Evolutionary conservation across 2,888 invertebrate genomes (phyloP).

Genomic region (Muscina levida): DNA sequence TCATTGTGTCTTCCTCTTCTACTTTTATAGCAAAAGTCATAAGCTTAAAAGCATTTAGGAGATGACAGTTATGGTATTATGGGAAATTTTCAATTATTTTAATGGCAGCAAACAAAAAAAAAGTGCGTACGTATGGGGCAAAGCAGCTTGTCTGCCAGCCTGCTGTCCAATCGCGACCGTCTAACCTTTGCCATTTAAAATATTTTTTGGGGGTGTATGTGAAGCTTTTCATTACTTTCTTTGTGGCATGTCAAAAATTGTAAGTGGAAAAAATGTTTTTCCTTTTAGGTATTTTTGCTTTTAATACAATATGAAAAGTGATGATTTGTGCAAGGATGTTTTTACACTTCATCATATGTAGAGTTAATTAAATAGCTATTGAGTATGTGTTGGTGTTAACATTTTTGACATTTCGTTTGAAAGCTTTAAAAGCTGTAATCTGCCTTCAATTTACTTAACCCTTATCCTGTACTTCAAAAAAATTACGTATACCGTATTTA

Average conservation of each 20-base stretch:
- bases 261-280: neutral
- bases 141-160: too few relatives aligned
- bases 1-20: constrained; percentile 8
- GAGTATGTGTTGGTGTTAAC: neutral
- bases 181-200: neutral
- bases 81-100: constrained; percentile 28
- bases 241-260: neutral
- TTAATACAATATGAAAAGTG: constrained; percentile 7
- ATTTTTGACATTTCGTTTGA: constrained; percentile 15
- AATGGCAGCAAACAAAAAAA: neutral
- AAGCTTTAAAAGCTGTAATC: neutral
- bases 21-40: constrained; percentile 50
- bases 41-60: constrained; percentile 56
- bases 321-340: constrained; percentile 4
- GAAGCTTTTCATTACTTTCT: neutral
- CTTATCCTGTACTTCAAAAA: too few relatives aligned
- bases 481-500: too few relatives aligned
- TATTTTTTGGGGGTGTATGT: neutral
- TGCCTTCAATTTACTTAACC: too few relatives aligned
- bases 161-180: too few relatives aligned
- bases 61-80: constrained; percentile 38
- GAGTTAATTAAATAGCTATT: neutral
- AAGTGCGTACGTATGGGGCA: neutral
- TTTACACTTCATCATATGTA: neutral
- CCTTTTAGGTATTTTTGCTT: neutral